Conservation (phyloP, 2,113 vertebrate species). For the Dryoscopus gambensis region DNA sequence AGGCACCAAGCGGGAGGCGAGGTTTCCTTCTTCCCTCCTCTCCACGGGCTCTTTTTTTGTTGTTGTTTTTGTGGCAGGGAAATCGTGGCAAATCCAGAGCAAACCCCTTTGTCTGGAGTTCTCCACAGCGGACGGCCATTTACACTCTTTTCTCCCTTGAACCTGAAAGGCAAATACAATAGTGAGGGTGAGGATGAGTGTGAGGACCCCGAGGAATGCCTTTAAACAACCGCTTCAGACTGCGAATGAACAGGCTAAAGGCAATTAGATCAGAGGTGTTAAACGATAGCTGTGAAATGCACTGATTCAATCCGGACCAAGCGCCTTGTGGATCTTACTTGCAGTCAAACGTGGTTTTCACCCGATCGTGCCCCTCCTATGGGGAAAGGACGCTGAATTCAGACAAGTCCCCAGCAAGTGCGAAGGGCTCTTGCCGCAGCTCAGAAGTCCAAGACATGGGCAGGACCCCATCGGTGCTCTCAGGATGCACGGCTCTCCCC, state of each 20-base stretch:
- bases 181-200: not conserved
- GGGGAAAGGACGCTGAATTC: not conserved
- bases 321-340: accelerated
- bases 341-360: accelerated
- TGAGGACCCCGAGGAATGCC: not conserved
- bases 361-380: accelerated
- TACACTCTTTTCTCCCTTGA: not conserved
- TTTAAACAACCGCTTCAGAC: not conserved
- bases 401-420: not conserved
- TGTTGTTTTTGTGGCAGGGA: not conserved
- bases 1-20: accelerated
- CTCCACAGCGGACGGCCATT: not conserved
- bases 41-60: not conserved
- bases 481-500: not conserved
- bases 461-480: not conserved
- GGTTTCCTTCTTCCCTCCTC: not conserved
- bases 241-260: not conserved
- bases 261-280: not conserved
- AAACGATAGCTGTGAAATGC: not conserved
- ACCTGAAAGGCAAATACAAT: not conserved
- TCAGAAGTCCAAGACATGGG: accelerated
- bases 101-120: not conserved
- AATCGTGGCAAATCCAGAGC: not conserved
- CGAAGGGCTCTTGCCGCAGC: not conserved
- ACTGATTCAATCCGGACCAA: accelerated